Percentiles rank a stretch among this genome's conserved stretches.
Conservation (phyloP, 2,888 invertebrate species). For the Sipha maydis region DNA sequence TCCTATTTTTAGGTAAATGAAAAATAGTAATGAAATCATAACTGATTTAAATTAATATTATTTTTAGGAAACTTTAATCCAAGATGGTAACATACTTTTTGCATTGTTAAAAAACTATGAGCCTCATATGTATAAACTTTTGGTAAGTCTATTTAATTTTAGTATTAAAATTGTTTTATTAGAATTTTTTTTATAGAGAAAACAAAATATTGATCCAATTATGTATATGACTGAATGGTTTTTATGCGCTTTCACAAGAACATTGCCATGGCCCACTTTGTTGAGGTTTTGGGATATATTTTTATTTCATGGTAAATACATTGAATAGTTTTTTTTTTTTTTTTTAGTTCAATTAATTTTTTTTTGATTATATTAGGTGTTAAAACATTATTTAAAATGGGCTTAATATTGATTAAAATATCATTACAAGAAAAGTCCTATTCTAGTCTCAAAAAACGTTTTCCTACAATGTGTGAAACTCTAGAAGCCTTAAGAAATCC, state of each 20-base stretch:
- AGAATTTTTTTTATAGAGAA: slow-evolving; percentile 74
- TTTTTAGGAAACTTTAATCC: slow-evolving; percentile 79
- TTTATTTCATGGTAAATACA: slow-evolving; percentile 84
- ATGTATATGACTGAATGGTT: slow-evolving; percentile 99
- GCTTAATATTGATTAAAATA: slow-evolving; percentile 86
- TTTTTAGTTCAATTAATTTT: slow-evolving; percentile 27
- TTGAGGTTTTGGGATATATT: slow-evolving; percentile 98
- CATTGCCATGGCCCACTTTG: slow-evolving; percentile 94
- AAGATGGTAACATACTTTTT: slow-evolving; percentile 94
- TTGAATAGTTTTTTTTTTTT: neutral
- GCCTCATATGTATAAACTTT: slow-evolving; percentile 84
- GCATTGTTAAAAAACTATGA: slow-evolving; percentile 89
- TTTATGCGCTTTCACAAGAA: slow-evolving; percentile 93
- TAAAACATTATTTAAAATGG: slow-evolving; percentile 87
- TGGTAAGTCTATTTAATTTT: slow-evolving; percentile 69
- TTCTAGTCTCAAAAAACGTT: slow-evolving; percentile 81
- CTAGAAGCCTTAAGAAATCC: slow-evolving; percentile 88
- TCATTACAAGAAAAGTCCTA: slow-evolving; percentile 75
- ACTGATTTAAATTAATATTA: slow-evolving; percentile 34
- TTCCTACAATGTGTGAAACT: slow-evolving; percentile 91
- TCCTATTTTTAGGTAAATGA: slow-evolving; percentile 2
- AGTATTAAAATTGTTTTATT: neutral
- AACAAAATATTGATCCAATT: slow-evolving; percentile 93
- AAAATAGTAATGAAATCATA: neutral
- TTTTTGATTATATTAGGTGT: slow-evolving; percentile 70